phyloP scores from a whole-genome alignment of 1,140 invertebrate genomes.

The Drosophila mayri region DNA sequence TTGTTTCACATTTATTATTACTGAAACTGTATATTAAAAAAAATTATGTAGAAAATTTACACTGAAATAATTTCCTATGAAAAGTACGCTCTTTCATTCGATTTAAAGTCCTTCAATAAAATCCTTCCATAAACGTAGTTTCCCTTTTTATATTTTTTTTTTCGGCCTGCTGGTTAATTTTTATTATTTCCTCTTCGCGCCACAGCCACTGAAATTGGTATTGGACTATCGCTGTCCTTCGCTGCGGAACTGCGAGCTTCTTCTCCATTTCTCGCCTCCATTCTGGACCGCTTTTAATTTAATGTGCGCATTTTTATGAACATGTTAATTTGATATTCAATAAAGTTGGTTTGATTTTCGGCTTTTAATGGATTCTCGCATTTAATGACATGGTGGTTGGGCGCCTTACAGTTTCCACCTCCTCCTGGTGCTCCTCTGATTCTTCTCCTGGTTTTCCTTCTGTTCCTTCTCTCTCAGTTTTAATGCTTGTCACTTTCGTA shows the following conservation, averaged over 20 bases:
- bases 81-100: slow-evolving; percentile 5
- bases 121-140: slow-evolving; percentile 53
- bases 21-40: background rate
- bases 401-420: slow-evolving; percentile 23
- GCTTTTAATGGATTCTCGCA: slow-evolving; percentile 79
- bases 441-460: slow-evolving; percentile 1
- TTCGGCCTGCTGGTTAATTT: slow-evolving; percentile 69
- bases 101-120: slow-evolving; percentile 13
- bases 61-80: slow-evolving; percentile 2
- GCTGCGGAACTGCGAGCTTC: background rate
- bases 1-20: background rate
- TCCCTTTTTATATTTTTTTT: slow-evolving; percentile 23
- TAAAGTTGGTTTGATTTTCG: slow-evolving; percentile 84
- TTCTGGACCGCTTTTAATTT: slow-evolving; percentile 67
- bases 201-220: slow-evolving; percentile 57
- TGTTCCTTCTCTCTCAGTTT: slow-evolving; percentile 21
- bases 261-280: slow-evolving; percentile 4
- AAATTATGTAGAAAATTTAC: background rate
- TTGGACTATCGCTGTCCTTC: slow-evolving; percentile 36
- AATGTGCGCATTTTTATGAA: slow-evolving; percentile 83
- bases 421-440: background rate
- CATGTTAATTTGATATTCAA: slow-evolving; percentile 84
- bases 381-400: slow-evolving; percentile 73
- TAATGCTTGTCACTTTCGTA: slow-evolving; percentile 45
- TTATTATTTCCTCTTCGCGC: slow-evolving; percentile 73